Conservation (phyloP, 2,113 vertebrate genomes). For the Crotalus viridis region DNA sequence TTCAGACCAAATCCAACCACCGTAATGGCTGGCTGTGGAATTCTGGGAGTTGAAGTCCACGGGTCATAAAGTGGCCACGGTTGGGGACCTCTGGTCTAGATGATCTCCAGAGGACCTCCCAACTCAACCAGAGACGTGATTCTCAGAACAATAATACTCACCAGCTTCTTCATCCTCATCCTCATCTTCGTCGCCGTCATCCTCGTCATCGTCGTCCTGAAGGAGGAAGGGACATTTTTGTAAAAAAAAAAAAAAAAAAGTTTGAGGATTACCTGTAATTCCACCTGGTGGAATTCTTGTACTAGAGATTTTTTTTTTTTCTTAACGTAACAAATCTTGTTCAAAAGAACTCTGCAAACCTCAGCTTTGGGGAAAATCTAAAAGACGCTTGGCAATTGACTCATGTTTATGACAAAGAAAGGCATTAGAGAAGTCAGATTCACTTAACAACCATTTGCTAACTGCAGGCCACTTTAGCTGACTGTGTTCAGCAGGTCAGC, state of each 20-base stretch:
- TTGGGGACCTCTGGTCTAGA: neutral
- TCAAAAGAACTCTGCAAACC: neutral
- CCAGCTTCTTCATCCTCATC: conserved; percentile 27
- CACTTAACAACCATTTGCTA: too few species aligned
- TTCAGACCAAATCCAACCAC: too few species aligned
- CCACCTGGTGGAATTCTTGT: neutral
- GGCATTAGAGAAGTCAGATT: too few species aligned
- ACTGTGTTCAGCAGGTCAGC: too few species aligned
- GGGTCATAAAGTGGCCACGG: neutral
- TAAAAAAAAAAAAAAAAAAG: neutral
- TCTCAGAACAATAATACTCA: neutral
- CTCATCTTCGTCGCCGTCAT: conserved; percentile 55
- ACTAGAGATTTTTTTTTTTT: neutral
- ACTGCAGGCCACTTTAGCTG: too few species aligned
- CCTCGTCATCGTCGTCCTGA: conserved; percentile 70
- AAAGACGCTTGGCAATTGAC: too few species aligned
- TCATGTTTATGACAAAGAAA: too few species aligned
- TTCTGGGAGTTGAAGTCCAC: neutral
- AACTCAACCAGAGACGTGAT: neutral
- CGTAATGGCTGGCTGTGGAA: neutral
- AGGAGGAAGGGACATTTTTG: conserved; percentile 1
- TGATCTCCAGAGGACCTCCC: neutral
- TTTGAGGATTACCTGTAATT: neutral
- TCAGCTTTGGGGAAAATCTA: too few species aligned
- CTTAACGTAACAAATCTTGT: neutral